Percentiles rank a stretch among this genome's conserved stretches.
Evolutionary conservation across 2,888 invertebrate genomes (phyloP).

Genomic region (Leptinotarsa juncta): DNA sequence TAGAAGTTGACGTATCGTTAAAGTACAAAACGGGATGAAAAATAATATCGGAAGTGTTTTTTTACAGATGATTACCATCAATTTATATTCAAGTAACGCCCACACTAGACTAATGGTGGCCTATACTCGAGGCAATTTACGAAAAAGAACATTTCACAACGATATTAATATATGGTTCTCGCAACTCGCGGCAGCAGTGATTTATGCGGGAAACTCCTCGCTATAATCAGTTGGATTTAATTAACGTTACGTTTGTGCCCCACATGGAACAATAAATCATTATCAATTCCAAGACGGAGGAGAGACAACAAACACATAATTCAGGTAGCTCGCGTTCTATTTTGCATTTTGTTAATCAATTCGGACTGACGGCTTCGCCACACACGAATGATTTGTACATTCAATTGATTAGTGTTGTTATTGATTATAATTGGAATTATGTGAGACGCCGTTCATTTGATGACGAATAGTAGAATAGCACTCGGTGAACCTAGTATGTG

Average conservation of each 20-base stretch:
- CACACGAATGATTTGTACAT: conserved; percentile 6
- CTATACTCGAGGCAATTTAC: conserved; percentile 3
- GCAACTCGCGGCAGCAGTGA: neutral
- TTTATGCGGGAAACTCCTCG: conserved; percentile 12
- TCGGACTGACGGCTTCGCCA: conserved; percentile 6
- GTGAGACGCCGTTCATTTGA: neutral
- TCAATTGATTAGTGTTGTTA: neutral
- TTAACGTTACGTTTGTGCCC: conserved; percentile 15
- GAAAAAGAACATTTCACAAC: conserved; percentile 6
- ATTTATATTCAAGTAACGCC: neutral
- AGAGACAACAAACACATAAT: conserved; percentile 11
- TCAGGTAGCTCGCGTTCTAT: conserved; percentile 15
- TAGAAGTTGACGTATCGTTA: no score
- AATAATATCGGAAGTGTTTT: neutral
- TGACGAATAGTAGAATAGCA: neutral
- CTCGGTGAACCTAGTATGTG: no score
- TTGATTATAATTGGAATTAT: neutral
- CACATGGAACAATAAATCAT: conserved; percentile 14
- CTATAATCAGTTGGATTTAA: conserved; percentile 10
- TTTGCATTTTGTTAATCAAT: conserved; percentile 17
- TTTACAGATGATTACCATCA: neutral
- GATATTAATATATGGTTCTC: conserved; percentile 11
- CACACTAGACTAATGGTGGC: neutral
- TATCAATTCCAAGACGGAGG: conserved; percentile 14
- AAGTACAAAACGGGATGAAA: neutral